Evolutionary conservation across 2,797 vertebrate species (phyloP).

Genomic region (Micropoecilia bifurca): DNA sequence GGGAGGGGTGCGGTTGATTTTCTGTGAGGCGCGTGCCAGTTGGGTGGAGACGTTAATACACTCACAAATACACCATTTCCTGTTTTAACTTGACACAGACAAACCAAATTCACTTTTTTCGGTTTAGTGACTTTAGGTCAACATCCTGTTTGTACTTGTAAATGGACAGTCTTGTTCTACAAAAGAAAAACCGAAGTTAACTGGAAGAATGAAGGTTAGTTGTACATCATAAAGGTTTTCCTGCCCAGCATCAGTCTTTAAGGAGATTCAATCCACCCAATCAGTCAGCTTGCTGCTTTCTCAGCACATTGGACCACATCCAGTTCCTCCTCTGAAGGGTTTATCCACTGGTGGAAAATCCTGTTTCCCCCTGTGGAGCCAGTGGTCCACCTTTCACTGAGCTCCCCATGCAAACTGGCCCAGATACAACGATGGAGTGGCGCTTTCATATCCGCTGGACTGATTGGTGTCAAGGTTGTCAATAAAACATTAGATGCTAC

Average conservation of each 20-base stretch:
- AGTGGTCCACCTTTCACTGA: neutral
- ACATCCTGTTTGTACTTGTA: neutral
- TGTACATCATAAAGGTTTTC: neutral
- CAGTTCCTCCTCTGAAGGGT: neutral
- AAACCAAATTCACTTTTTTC: neutral
- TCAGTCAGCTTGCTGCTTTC: neutral
- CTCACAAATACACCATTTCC: too few species aligned
- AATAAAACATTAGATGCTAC: neutral
- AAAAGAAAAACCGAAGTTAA: neutral
- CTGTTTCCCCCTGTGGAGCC: neutral
- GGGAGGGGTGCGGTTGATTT: too few species aligned
- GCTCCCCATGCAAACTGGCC: neutral
- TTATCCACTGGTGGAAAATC: neutral
- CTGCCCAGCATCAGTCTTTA: neutral
- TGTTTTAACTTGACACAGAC: too few species aligned
- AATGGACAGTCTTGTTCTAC: neutral
- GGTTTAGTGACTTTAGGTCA: neutral
- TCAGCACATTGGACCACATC: neutral
- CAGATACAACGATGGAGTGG: neutral
- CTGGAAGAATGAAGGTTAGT: neutral
- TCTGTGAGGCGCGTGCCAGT: too few species aligned
- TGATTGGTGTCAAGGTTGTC: neutral
- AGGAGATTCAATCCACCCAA: neutral
- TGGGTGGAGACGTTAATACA: too few species aligned
- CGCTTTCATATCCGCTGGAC: neutral